Conservation (phyloP, 2,113 vertebrate species). For the Sinocyclocheilus anophthalmus region DNA sequence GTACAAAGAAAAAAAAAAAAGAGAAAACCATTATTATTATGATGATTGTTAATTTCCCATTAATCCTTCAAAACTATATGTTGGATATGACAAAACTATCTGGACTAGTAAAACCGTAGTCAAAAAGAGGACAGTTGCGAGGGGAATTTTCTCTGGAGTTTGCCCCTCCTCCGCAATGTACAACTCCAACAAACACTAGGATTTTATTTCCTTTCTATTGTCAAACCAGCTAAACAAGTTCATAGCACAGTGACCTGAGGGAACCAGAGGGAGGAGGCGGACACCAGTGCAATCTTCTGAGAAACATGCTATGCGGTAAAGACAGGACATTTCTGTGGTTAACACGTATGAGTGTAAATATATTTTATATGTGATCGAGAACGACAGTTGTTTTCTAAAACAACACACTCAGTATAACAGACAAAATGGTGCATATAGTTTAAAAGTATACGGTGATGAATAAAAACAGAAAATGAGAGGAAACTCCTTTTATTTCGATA, state of each 20-base stretch:
- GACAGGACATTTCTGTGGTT: not conserved
- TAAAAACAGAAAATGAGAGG: slow-evolving; percentile 40
- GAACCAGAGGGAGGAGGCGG: slow-evolving; percentile 6
- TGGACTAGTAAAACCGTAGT: not conserved
- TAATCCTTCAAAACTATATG: not conserved
- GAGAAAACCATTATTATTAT: not conserved
- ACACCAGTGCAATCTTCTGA: slow-evolving; percentile 7
- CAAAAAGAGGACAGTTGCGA: slow-evolving; percentile 7
- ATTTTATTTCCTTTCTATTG: slow-evolving; percentile 76
- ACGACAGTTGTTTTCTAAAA: not conserved
- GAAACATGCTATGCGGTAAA: not conserved
- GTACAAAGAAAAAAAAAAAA: not conserved
- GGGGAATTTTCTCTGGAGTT: slow-evolving; percentile 29
- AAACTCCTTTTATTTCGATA: slow-evolving; percentile 28
- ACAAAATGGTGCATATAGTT: not conserved
- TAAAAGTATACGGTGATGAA: no score
- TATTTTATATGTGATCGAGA: not conserved
- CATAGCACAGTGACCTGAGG: slow-evolving; percentile 60
- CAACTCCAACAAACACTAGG: slow-evolving; percentile 62
- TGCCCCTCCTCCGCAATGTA: slow-evolving; percentile 51
- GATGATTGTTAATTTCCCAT: not conserved
- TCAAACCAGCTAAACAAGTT: slow-evolving; percentile 78
- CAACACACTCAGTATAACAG: no score
- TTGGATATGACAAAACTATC: not conserved
- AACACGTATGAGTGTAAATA: not conserved